Evolutionary conservation across 2,797 vertebrate species (phyloP), one percentile per base, ranked within the genome.

Genomic region (Cetoscarus ocellatus): DNA sequence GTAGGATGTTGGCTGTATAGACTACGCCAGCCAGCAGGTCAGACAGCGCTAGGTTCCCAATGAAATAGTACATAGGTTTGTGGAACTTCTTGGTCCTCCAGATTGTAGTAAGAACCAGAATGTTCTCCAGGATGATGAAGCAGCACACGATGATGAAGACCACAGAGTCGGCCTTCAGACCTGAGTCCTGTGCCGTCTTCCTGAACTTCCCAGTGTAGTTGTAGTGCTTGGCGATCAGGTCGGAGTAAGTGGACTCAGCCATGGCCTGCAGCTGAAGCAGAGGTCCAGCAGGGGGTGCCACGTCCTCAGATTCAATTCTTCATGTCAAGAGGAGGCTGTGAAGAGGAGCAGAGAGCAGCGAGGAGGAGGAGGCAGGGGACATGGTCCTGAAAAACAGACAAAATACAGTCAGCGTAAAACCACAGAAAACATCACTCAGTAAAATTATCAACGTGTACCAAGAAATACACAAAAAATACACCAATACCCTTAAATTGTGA

Each of bases 51-150:
- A 99, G 92, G 89, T 99, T 99, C 40, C 98, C 98, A 12, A 99
- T 99, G 87, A 99, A 99, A 90, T 98, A 99, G 91, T 98, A 99
- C 97, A 99, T 99, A 67, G 98, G 97, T 68, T 97, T 96, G 93
- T 99, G 98, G 88, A 99, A 99, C 88, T 98, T 99, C 95, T 98
- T 98, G 91, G 97, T 99, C 84, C 96, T 96, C 97, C 97, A 99
- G 79, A 99, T 98, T 70, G 98, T 98, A 73, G 97, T 91, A 77
- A 99, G 92, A 48, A 99, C 98, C 77, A 99, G 94, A 61, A 99
- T 87, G 82, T 99, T 99, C 92, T 99, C 98, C 34, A 99, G 84
- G 80, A 99, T 96, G 90, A 99, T 99, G 83, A 97, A 96, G 92
- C 97, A 97, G 90, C 98, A 99, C 71, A 99, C 97, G 8, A 97